Evolutionary conservation across 1,140 invertebrate genomes (phyloP).

Genomic region (Maniola jurtina): DNA sequence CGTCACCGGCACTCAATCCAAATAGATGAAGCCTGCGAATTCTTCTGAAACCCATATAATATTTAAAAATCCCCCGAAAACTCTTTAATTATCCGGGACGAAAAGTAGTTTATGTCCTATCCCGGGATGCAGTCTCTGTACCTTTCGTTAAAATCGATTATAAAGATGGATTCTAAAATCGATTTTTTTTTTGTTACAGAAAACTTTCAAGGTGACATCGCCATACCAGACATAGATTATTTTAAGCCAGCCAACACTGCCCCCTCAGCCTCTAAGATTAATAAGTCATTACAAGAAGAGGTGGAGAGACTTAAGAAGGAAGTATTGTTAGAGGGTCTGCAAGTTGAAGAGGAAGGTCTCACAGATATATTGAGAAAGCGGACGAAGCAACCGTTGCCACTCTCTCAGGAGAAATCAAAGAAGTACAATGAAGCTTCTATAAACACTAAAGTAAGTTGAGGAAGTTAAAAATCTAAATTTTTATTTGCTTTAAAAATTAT

Average conservation of each 20-base stretch:
- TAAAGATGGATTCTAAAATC: no score
- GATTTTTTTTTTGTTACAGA: constrained; percentile 76
- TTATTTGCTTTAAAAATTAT: no score
- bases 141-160: no score
- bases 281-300: constrained; percentile 84
- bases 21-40: no score
- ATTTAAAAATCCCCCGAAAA: no score
- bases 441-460: constrained; percentile 59
- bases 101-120: no score
- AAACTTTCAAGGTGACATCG: constrained; percentile 90
- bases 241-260: constrained; percentile 63
- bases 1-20: no score
- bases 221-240: constrained; percentile 83
- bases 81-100: no score
- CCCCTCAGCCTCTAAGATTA: constrained; percentile 77
- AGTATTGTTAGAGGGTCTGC: constrained; percentile 86
- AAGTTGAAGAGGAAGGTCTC: constrained; percentile 90
- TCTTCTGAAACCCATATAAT: no score
- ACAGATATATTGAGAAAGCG: constrained; percentile 84
- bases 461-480: not conserved
- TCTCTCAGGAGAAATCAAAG: constrained; percentile 69
- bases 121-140: no score
- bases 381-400: constrained; percentile 80
- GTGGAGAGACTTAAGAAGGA: constrained; percentile 88
- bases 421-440: constrained; percentile 78